Percentiles rank a stretch among this genome's conserved stretches.
phyloP scores from a whole-genome alignment of 2,888 invertebrate species.

The Salpingus planirostris region DNA sequence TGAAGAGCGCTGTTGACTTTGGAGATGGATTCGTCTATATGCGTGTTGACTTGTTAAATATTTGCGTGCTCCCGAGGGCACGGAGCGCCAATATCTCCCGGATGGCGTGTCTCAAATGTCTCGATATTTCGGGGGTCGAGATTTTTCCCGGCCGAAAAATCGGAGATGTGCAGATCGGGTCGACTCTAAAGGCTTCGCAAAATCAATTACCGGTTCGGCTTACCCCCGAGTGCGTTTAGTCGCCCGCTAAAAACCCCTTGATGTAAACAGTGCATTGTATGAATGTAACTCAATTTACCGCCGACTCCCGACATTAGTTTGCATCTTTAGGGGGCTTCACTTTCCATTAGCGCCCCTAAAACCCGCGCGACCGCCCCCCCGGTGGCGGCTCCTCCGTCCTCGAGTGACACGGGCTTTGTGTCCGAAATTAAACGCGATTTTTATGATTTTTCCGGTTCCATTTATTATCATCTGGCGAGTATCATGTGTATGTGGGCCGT shows the following conservation, averaged over 20 bases:
- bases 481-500: slow-evolving; percentile 1
- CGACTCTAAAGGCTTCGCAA: too few relatives aligned
- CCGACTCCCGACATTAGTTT: slow-evolving; percentile 31
- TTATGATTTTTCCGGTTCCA: too few relatives aligned
- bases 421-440: too few relatives aligned
- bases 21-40: slow-evolving; percentile 38
- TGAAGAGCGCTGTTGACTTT: slow-evolving; percentile 39
- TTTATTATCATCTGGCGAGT: slow-evolving; percentile 1
- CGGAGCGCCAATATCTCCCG: slow-evolving; percentile 35
- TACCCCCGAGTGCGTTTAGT: slow-evolving; percentile 20
- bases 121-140: slow-evolving; percentile 32
- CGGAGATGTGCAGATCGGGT: too few relatives aligned
- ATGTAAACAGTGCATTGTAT: slow-evolving; percentile 37
- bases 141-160: too few relatives aligned
- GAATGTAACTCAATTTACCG: slow-evolving; percentile 37
- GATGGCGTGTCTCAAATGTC: too few relatives aligned
- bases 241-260: slow-evolving; percentile 30
- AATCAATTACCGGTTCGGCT: slow-evolving; percentile 26
- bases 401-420: too few relatives aligned
- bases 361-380: too few relatives aligned
- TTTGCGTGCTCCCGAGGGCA: slow-evolving; percentile 31
- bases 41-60: slow-evolving; percentile 42
- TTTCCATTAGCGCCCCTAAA: slow-evolving; percentile 32
- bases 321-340: slow-evolving; percentile 34
- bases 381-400: too few relatives aligned